Percentiles rank a stretch among this genome's conserved stretches.
phyloP scores from a whole-genome alignment of 2,888 invertebrate species.

The Diadegma fenestrale region DNA sequence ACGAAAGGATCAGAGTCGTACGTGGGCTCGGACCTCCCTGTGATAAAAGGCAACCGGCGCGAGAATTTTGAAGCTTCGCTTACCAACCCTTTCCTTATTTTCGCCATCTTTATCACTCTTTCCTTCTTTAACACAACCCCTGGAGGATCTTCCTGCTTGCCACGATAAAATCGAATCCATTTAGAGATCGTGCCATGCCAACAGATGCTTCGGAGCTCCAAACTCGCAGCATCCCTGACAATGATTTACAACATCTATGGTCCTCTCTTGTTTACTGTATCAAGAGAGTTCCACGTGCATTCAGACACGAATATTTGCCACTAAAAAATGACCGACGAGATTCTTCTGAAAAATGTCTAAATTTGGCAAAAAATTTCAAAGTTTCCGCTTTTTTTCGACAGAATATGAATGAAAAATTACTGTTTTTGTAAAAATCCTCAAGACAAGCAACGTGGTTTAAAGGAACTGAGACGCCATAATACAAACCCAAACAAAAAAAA shows the following conservation, averaged over 20 bases:
- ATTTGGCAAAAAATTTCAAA: too few species aligned
- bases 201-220: slow-evolving; percentile 46
- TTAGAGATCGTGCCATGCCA: slow-evolving; percentile 42
- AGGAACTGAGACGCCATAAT: too few species aligned
- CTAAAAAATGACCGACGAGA: too few species aligned
- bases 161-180: slow-evolving; percentile 60
- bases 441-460: too few species aligned
- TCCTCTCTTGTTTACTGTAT: not conserved
- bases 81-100: slow-evolving; percentile 31
- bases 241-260: slow-evolving; percentile 44
- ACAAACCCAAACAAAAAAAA: too few species aligned
- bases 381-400: too few species aligned
- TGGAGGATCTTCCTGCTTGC: slow-evolving; percentile 49
- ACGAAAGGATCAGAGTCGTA: slow-evolving; percentile 64
- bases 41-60: slow-evolving; percentile 62
- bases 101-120: slow-evolving; percentile 36
- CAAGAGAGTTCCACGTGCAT: not conserved
- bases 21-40: slow-evolving; percentile 59
- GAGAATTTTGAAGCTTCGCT: slow-evolving; percentile 42
- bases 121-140: slow-evolving; percentile 30
- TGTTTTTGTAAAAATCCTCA: too few species aligned
- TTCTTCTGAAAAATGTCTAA: too few species aligned
- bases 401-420: too few species aligned
- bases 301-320: not conserved
- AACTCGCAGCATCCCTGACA: slow-evolving; percentile 11